Conservation (phyloP, 2,888 invertebrate genomes). For the Frankliniella intonsa region DNA sequence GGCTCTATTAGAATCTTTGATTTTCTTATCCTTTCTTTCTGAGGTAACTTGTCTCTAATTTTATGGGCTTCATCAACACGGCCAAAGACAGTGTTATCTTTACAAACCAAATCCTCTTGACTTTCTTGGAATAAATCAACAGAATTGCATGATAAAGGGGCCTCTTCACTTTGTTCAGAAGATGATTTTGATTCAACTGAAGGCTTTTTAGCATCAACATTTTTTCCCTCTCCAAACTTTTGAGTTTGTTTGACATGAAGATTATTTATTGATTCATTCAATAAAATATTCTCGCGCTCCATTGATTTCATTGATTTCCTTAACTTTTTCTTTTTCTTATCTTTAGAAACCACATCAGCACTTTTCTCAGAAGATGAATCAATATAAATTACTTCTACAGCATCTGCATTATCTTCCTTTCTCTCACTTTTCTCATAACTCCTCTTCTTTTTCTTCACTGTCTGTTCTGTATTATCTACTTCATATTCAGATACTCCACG, state of each 20-base stretch:
- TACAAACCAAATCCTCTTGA: too few relatives aligned
- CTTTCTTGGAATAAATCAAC: too few relatives aligned
- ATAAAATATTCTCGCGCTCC: too few relatives aligned
- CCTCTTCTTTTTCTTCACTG: background rate
- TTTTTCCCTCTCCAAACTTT: too few relatives aligned
- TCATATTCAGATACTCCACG: too few relatives aligned
- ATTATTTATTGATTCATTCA: too few relatives aligned
- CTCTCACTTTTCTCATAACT: background rate
- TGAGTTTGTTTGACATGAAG: background rate
- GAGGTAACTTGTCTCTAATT: background rate
- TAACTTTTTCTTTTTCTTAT: background rate
- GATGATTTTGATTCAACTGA: background rate
- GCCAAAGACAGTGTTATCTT: too few relatives aligned
- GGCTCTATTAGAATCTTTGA: too few relatives aligned
- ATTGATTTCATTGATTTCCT: background rate
- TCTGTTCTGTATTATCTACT: background rate
- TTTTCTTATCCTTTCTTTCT: background rate
- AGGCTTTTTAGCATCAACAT: background rate
- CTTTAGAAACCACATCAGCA: background rate
- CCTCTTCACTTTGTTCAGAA: background rate
- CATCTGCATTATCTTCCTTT: background rate
- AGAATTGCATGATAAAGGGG: too few relatives aligned
- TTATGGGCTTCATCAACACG: too few relatives aligned
- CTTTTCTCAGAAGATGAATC: background rate
- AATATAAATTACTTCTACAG: too few relatives aligned